phyloP scores from a whole-genome alignment of 2,797 vertebrate genomes.

The Bradypodion ventrale region DNA sequence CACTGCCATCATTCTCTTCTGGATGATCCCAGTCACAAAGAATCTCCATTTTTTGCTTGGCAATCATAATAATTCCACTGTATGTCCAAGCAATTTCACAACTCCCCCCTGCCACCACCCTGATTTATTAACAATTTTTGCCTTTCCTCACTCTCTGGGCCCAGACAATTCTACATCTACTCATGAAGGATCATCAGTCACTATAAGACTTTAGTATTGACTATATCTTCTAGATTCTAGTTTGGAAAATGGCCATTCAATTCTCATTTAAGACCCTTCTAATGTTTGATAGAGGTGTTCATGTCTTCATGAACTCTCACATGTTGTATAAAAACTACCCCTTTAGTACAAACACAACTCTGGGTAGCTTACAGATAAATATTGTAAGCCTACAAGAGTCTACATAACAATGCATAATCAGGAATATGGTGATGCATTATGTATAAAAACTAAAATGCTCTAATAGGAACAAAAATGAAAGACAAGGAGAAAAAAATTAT shows the following conservation, averaged over 20 bases:
- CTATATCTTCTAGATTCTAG: neutral
- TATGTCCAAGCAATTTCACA: neutral
- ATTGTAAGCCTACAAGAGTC: too few species aligned
- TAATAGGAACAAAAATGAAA: too few species aligned
- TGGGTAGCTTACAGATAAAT: too few species aligned
- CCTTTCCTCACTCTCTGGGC: constrained; percentile 7
- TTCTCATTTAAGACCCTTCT: neutral
- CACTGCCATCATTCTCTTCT: neutral
- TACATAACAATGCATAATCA: too few species aligned
- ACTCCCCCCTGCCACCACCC: neutral
- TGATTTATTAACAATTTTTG: constrained; percentile 23
- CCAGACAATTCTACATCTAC: neutral
- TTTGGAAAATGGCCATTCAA: constrained; percentile 32
- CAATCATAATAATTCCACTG: neutral
- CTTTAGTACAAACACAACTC: too few species aligned
- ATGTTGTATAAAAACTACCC: neutral
- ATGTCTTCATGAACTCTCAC: neutral
- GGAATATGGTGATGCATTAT: too few species aligned
- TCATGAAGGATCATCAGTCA: constrained; percentile 4
- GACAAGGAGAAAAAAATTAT: too few species aligned
- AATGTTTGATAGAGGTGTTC: constrained; percentile 7
- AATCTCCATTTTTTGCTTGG: neutral
- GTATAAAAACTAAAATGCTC: too few species aligned
- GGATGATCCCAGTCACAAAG: neutral
- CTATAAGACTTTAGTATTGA: constrained; percentile 4